Conservation (phyloP, 64 coral and sea anemone species). For the Platygyra sinensis region DNA sequence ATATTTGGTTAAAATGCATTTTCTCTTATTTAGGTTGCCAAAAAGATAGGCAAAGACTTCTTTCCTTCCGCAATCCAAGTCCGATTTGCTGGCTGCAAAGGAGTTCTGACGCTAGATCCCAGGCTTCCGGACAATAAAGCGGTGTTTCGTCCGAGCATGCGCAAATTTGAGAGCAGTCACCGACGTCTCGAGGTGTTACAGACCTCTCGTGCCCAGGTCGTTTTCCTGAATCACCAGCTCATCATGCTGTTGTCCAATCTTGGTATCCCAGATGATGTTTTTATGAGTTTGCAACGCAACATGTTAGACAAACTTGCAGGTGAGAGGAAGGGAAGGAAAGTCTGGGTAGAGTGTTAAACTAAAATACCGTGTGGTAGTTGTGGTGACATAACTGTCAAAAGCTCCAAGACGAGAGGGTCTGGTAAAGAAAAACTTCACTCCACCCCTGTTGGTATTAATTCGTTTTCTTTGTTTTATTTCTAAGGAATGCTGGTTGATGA, state of each 20-base stretch:
- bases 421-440: not conserved
- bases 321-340: not conserved
- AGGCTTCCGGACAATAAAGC: slow-evolving; percentile 53
- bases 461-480: not conserved
- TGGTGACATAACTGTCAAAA: too few relatives aligned
- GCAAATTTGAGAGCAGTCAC: slow-evolving; percentile 86
- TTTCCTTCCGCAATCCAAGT: slow-evolving; percentile 94
- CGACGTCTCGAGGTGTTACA: slow-evolving; percentile 91
- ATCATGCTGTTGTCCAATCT: slow-evolving; percentile 96
- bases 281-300: slow-evolving; percentile 69
- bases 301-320: slow-evolving; percentile 87
- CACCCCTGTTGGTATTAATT: not conserved
- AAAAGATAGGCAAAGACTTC: slow-evolving; percentile 62
- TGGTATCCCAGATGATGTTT: slow-evolving; percentile 84
- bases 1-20: too few relatives aligned
- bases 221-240: slow-evolving; percentile 90
- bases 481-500: slow-evolving; percentile 92
- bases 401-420: not conserved
- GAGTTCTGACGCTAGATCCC: slow-evolving; percentile 83
- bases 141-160: slow-evolving; percentile 88
- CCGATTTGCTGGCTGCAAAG: slow-evolving; percentile 96
- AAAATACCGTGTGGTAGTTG: too few relatives aligned
- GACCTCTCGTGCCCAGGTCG: slow-evolving; percentile 91
- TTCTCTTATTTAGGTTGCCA: slow-evolving; percentile 50
- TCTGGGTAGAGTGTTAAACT: not conserved